phyloP scores from a whole-genome alignment of 2,113 vertebrate genomes.

The Cololabis saira region DNA sequence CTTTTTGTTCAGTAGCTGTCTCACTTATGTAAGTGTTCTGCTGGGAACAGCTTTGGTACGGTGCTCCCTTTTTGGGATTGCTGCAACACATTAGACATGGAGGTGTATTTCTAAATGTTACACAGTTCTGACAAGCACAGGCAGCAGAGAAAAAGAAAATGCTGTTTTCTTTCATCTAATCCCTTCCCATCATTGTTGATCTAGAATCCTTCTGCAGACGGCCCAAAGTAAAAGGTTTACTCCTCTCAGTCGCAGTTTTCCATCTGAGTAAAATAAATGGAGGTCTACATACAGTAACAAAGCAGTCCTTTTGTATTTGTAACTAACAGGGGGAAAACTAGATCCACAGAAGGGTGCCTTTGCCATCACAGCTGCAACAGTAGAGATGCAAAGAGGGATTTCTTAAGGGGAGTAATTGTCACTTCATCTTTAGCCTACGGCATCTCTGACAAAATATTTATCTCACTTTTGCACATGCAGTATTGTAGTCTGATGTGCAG shows the following conservation, averaged over 20 bases:
- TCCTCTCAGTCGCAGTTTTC: conserved; percentile 38
- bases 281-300: conserved; percentile 24
- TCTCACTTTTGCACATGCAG: conserved; percentile 51
- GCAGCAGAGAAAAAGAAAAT: conserved; percentile 30
- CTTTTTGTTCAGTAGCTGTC: conserved; percentile 36
- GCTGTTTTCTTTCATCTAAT: conserved; percentile 37
- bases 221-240: conserved; percentile 47
- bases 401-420: conserved; percentile 63
- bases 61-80: conserved; percentile 58
- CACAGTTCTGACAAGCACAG: conserved; percentile 27
- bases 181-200: conserved; percentile 43
- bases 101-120: conserved; percentile 53
- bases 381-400: conserved; percentile 34
- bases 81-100: conserved; percentile 58
- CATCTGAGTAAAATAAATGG: conserved; percentile 35
- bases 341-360: conserved; percentile 25
- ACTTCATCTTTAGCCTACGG: conserved; percentile 69
- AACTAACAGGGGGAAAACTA: conserved; percentile 36
- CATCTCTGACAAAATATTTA: conserved; percentile 74
- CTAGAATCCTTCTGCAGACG: conserved; percentile 47
- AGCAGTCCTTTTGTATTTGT: conserved; percentile 27
- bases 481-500: conserved; percentile 44
- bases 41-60: conserved; percentile 43
- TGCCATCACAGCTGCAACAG: conserved; percentile 30
- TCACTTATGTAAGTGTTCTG: conserved; percentile 54